Percentiles rank a stretch among this genome's conserved stretches.
Evolutionary conservation across 1,140 invertebrate genomes (phyloP).

Genomic region (Daktulosphaira vitifoliae): DNA sequence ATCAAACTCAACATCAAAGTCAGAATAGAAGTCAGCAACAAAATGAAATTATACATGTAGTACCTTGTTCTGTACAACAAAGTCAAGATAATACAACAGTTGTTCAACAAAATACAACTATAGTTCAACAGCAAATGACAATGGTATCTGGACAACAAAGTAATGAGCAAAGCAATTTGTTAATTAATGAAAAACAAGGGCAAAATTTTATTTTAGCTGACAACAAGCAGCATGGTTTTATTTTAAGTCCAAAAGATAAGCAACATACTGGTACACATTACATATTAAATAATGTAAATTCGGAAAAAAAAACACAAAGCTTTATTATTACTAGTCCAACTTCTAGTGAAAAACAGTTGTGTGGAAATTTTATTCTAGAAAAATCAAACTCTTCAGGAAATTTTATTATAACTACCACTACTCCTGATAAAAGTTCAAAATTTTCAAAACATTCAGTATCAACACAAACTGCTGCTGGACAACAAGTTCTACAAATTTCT

Average conservation of each 20-base stretch:
- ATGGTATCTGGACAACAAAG: slow-evolving; percentile 62
- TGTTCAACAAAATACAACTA: slow-evolving; percentile 58
- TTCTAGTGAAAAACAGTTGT: slow-evolving; percentile 35
- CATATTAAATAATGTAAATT: slow-evolving; percentile 37
- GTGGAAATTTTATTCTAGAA: slow-evolving; percentile 36
- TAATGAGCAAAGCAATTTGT: slow-evolving; percentile 20
- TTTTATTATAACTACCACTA: slow-evolving; percentile 34
- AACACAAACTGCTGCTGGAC: slow-evolving; percentile 56
- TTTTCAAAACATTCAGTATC: slow-evolving; percentile 55
- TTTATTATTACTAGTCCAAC: slow-evolving; percentile 38
- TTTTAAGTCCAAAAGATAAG: slow-evolving; percentile 39
- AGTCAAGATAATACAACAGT: slow-evolving; percentile 44
- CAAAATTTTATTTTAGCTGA: slow-evolving; percentile 40
- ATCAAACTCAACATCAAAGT: slow-evolving; percentile 49
- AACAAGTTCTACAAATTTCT: slow-evolving; percentile 40
- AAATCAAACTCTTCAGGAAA: slow-evolving; percentile 34
- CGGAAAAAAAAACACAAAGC: slow-evolving; percentile 35
- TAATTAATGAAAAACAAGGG: slow-evolving; percentile 37
- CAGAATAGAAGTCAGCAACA: slow-evolving; percentile 17
- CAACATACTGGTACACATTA: slow-evolving; percentile 35
- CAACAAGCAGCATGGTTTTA: slow-evolving; percentile 39
- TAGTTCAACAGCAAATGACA: slow-evolving; percentile 57
- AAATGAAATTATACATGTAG: slow-evolving; percentile 53
- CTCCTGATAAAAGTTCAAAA: slow-evolving; percentile 19
- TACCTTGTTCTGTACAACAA: slow-evolving; percentile 59